Evolutionary conservation across 1,140 invertebrate species (phyloP), one percentile per base, ranked within the genome.

Genomic region (Caerostris extrusa): DNA sequence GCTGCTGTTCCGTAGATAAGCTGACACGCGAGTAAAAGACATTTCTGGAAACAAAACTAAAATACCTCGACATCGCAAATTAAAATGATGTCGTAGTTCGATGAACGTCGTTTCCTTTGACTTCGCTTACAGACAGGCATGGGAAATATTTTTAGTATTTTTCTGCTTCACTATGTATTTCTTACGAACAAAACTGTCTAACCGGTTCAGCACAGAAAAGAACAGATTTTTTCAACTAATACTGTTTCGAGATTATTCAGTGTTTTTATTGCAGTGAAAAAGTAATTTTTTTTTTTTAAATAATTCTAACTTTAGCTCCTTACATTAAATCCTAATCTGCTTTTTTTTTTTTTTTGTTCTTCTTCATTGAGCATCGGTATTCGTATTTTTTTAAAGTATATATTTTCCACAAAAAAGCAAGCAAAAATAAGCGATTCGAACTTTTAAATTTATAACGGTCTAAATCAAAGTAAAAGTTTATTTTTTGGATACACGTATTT

Each of bases 51-150:
- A 61, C 50, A 88, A 88, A 88, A 64, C 50, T 53, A 88, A 88
- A 88, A 88, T 64, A 19, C 60, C 19, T 88, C 64, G 86, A 88
- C 86, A 88, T 88, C 61, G 64, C 34, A 53, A 88, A 58, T 88
- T 88, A 88, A 88, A 88, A 88, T 64, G 86, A 88, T 67, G 86
- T 88, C 86, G 58, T 67, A 67, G 82, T 83, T 83, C 82, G 82
- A 83, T 83, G 82, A 58, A 83, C 17, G 82, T 57, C 82, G n/a
- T 83, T 57, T 57, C 7, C 82, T 17, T 5, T 56, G 56, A 83
- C 82, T 83, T 83, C 82, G 53, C 57, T 83, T 83, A 83, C 56
- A 83, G 82, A 58, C 82, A 83, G 82, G 82, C 19, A 83, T 58
- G 82, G 82, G 82, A 83, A 83, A 83, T 58, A 83, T 83, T 83